Base-by-base conservation (phyloP, 2,888 invertebrate genomes). In the Nomada goodeniana region DNA sequence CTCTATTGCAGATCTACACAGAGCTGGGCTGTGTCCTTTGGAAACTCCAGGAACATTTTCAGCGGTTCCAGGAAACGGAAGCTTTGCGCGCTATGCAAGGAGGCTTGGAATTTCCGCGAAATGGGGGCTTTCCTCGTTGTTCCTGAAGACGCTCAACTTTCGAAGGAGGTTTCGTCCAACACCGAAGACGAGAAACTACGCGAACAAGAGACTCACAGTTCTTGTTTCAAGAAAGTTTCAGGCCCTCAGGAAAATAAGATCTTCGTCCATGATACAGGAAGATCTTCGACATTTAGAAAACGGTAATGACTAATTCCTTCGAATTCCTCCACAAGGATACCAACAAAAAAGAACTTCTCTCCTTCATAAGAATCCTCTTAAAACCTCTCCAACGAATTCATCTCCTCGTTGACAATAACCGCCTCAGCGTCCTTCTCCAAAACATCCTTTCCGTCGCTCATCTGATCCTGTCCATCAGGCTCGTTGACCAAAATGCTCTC, bases 401-500 rank as follows among this genome's bases (percentile, higher is more conserved):
- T 20, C 7, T 76, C 57, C 2, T 13, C 50, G 1, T 53, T 55
- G n/a, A 61, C 10, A 4, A 61, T 71, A 13, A 42, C 88, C 2
- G 92, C 92, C 53, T 89, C 88, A 0, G 90, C 92, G 61, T 93
- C 93, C 57, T 91, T 88, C 65, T 90, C 85, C 2, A 93, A 86
- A 13, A 93, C 85, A 1, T 84, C 78, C 47, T 92, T 90, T 4
- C 90, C 88, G 13, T 92, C 91, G 29, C 74, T 64, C 18, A 88
- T 4, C 26, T 53, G 67, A n/a, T 83, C 78, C 5, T 69, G 78
- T 1, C 78, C 87, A 0, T 87, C 84, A 3, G 89, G 71, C 11
- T 93, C 92, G 82, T 93, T 93, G 2, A 93, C 92, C 55, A 93
- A 80, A 9, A 90, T 81, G 64, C 91, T 93, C 79, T 93, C 90